These are phyloP conservation scores for Hirtodrosophila cameraria DNA, from an alignment of 2,888 invertebrate genomes.

Conservation along the genomic window DNA sequence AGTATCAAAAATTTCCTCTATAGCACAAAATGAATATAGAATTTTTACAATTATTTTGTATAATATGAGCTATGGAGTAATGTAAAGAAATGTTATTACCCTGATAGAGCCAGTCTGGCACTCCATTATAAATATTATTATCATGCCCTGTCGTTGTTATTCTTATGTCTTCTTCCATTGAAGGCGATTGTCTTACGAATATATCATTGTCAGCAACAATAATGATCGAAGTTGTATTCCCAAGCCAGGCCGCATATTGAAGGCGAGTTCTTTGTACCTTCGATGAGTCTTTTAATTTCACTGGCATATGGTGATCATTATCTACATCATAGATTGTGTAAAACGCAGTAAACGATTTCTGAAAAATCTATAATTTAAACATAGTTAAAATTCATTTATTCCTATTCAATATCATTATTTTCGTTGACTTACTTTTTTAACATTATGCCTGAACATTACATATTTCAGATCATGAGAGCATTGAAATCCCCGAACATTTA, in stretches of 20 bases:
- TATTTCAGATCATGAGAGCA: slow-evolving; percentile 94
- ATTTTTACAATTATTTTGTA: no score
- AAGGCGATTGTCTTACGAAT: slow-evolving; percentile 90
- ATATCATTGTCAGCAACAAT: slow-evolving; percentile 95
- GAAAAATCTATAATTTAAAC: slow-evolving; percentile 87
- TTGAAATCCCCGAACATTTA: slow-evolving; percentile 94
- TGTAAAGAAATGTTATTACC: slow-evolving; percentile 86
- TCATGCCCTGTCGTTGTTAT: slow-evolving; percentile 91
- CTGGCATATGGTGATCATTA: slow-evolving; percentile 94
- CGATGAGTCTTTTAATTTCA: slow-evolving; percentile 90
- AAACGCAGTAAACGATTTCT: slow-evolving; percentile 93
- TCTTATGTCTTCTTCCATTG: slow-evolving; percentile 88
- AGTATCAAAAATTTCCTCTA: slow-evolving; percentile 94
- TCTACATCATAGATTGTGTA: slow-evolving; percentile 96
- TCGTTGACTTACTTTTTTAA: slow-evolving; percentile 90
- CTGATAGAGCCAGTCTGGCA: slow-evolving; percentile 98
- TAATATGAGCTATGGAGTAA: no score
- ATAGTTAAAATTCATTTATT: background rate
- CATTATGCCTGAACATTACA: slow-evolving; percentile 94
- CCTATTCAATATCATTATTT: background rate
- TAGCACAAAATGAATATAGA: slow-evolving; percentile 44
- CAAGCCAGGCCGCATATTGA: slow-evolving; percentile 94
- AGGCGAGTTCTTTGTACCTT: slow-evolving; percentile 89
- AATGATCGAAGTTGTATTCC: slow-evolving; percentile 90
- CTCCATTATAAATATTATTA: slow-evolving; percentile 94